These are phyloP conservation scores for Zaprionus camerounensis DNA, from an alignment of 1,140 invertebrate genomes.

Conservation along the genomic window DNA sequence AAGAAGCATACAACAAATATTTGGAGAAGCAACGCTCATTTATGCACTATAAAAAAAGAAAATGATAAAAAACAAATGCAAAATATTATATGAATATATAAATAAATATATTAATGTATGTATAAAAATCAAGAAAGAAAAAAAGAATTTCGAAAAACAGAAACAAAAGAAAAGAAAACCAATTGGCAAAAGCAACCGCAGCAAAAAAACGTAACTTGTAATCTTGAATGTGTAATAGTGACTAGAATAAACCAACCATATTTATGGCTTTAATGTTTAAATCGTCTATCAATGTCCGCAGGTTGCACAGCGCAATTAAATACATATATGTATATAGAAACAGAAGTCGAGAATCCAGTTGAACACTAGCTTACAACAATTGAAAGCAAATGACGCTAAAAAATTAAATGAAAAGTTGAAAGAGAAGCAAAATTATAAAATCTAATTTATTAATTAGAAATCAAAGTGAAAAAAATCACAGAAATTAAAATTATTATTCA, in stretches of 20 bases:
- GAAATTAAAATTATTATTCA: conserved; percentile 1
- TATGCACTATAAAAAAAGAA: conserved; percentile 46
- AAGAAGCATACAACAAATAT: conserved; percentile 60
- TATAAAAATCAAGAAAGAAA: conserved; percentile 37
- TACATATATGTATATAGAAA: background rate
- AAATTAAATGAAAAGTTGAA: background rate
- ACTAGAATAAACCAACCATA: conserved; percentile 76
- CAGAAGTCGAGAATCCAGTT: background rate
- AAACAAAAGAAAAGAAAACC: conserved; percentile 15
- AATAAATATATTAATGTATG: conserved; percentile 35
- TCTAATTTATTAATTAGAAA: background rate
- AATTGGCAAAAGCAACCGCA: conserved; percentile 43
- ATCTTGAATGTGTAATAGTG: conserved; percentile 68
- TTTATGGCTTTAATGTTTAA: conserved; percentile 79
- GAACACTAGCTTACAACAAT: conserved; percentile 1
- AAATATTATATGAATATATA: conserved; percentile 30
- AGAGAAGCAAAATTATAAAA: background rate
- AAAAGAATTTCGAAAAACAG: conserved; percentile 10
- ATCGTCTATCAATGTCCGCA: conserved; percentile 5
- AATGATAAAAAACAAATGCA: conserved; percentile 30
- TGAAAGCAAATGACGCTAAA: background rate
- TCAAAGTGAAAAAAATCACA: background rate
- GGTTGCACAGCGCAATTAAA: conserved; percentile 1
- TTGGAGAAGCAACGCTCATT: conserved; percentile 57
- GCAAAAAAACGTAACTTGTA: conserved; percentile 44